Conservation (phyloP, 2,113 vertebrate species). For the Gymnorhina tibicen region DNA sequence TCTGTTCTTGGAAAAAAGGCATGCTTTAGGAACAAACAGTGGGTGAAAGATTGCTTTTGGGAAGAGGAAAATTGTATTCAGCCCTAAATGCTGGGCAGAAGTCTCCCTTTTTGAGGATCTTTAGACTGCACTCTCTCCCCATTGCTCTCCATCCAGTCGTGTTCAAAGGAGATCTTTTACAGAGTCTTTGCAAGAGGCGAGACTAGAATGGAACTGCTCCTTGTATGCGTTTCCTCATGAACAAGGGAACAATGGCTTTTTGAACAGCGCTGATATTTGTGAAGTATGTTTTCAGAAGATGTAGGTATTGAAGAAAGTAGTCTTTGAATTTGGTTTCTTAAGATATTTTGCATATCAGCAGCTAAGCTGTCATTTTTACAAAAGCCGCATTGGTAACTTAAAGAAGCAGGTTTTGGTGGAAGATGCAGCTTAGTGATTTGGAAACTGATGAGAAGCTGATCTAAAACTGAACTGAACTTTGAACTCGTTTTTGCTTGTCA, state of each 20-base stretch:
- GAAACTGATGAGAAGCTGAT: neutral
- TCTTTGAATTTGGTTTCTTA: neutral
- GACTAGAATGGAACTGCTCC: neutral
- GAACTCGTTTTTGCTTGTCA: neutral
- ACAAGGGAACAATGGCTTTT: neutral
- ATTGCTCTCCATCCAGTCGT: neutral
- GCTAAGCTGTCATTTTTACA: neutral
- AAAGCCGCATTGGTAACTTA: neutral
- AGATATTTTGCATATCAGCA: neutral
- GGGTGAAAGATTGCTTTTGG: neutral
- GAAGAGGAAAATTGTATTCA: neutral
- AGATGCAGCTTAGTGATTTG: neutral
- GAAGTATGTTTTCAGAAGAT: neutral
- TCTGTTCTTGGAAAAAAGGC: neutral
- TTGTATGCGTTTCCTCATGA: neutral
- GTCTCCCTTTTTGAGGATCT: neutral
- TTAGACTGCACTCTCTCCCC: neutral
- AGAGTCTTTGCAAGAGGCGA: neutral
- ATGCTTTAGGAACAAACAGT: neutral
- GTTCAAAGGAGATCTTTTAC: neutral
- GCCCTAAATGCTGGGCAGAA: neutral
- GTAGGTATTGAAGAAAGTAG: neutral
- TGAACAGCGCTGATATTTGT: neutral
- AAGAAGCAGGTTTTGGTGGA: neutral
- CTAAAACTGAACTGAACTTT: neutral